A percentile compares a stretch with the other conserved stretches of the same genome.
phyloP scores from a whole-genome alignment of 2,797 vertebrate genomes.

The Macrochelys suwanniensis region DNA sequence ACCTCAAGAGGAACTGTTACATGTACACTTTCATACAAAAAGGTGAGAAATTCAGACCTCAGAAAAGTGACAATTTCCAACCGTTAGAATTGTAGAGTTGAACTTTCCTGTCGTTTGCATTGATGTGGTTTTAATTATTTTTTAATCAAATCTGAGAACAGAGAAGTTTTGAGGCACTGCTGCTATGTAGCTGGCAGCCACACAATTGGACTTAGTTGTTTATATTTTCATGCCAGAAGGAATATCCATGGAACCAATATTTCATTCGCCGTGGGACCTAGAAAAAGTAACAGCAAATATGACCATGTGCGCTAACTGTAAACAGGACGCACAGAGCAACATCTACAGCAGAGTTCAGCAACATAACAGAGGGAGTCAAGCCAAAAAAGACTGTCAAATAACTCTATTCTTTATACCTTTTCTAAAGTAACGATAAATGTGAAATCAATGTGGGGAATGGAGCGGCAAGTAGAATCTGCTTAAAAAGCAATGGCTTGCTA shows the following conservation, averaged over 20 bases:
- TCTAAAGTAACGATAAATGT: background rate
- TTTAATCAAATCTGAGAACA: background rate
- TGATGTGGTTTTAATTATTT: slow-evolving; percentile 32
- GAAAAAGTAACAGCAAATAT: slow-evolving; percentile 49
- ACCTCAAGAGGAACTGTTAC: background rate
- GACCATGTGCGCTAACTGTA: background rate
- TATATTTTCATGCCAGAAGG: slow-evolving; percentile 30
- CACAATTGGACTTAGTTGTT: slow-evolving; percentile 33
- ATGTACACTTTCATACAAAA: background rate
- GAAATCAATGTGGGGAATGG: background rate
- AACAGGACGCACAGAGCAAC: background rate
- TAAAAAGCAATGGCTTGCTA: background rate
- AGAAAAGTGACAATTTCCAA: background rate
- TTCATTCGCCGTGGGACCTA: slow-evolving; percentile 44
- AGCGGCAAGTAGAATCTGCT: background rate
- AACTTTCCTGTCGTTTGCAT: background rate
- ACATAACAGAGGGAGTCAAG: background rate
- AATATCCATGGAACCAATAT: slow-evolving; percentile 37
- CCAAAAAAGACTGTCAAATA: background rate
- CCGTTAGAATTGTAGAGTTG: background rate
- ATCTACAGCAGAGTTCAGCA: background rate
- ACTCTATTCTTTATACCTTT: background rate
- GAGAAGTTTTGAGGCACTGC: background rate
- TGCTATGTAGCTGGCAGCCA: slow-evolving; percentile 1
- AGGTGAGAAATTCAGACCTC: background rate